Evolutionary conservation across 2,797 vertebrate genomes (phyloP).

Genomic region (Numenius phaeopus): DNA sequence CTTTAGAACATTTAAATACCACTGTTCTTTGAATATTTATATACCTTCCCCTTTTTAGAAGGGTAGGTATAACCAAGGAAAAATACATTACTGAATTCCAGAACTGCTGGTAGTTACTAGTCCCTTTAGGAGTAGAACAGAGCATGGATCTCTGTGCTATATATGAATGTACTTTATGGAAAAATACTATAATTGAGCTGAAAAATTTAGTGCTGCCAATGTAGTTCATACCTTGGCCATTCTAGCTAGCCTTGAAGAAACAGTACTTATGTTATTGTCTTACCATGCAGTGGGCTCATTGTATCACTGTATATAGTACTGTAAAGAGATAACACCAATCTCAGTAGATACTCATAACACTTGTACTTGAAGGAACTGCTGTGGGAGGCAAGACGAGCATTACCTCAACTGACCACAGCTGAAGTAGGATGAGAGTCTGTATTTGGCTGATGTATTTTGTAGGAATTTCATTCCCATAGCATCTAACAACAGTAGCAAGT

Average conservation of each 20-base stretch:
- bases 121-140: neutral
- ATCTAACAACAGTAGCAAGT: neutral
- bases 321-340: neutral
- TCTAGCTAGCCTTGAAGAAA: neutral
- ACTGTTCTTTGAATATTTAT: conserved; percentile 58
- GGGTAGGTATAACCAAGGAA: neutral
- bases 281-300: neutral
- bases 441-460: neutral
- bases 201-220: neutral
- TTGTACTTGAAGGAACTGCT: too few species aligned
- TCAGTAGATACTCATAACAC: rapidly evolving
- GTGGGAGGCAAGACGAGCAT: neutral
- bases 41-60: neutral
- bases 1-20: conserved; percentile 58
- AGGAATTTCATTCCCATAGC: neutral
- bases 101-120: neutral
- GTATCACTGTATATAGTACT: neutral
- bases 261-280: neutral
- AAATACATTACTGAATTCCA: neutral
- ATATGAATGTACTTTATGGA: neutral
- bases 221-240: neutral
- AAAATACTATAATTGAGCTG: neutral
- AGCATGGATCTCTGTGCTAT: neutral
- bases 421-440: neutral
- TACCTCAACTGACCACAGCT: rapidly evolving